Evolutionary conservation across 1,140 invertebrate species (phyloP), one percentile per base, ranked within the genome.

Genomic region (Solenopsis fugax): DNA sequence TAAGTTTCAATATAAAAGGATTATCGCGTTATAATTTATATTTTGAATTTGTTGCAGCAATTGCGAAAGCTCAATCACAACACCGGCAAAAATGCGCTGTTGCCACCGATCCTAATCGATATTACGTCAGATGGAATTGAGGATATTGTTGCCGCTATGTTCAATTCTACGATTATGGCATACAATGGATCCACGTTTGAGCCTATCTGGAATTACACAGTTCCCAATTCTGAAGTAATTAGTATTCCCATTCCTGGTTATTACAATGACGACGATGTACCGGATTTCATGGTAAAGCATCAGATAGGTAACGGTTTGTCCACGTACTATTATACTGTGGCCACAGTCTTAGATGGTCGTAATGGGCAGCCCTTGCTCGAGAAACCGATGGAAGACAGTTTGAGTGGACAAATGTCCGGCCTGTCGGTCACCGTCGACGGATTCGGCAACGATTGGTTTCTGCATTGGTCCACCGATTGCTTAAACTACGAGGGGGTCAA

Each of bases 241-340:
- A 98, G 97, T 91, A 96, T 97, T 87, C 98, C 98, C 50, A 97
- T 97, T 37, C 97, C 97, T 24, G 98, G 97, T 7, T 98, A 97
- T 93, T 98, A 97, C 88, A 97, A 98, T 93, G 96, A 97, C 87
- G 98, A 98, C 93, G 95, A 97, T 84, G 94, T 97, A n/a, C 98
- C 98, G 0, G 98, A 98, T 92, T 98, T 98, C 89, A 96, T 98
- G 94, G 96, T 98, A 0, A 97, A 98, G 91, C 98, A 97, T 92
- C 96, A 97, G 91, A 96, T 96, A 85, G 97, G 97, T 1, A 96
- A 97, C 1, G 97, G 96, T 10, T 98, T 97, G 94, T 97, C 97
- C 1, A 95, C 97, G 0, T 98, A 98, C 93, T 98, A 97, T 93
- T 97, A 97, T 89, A 97, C 97, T 7, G 87, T 96, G 93, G 96